Evolutionary conservation across 2,797 vertebrate species (phyloP).

Genomic region (Lindbergichthys nudifrons): DNA sequence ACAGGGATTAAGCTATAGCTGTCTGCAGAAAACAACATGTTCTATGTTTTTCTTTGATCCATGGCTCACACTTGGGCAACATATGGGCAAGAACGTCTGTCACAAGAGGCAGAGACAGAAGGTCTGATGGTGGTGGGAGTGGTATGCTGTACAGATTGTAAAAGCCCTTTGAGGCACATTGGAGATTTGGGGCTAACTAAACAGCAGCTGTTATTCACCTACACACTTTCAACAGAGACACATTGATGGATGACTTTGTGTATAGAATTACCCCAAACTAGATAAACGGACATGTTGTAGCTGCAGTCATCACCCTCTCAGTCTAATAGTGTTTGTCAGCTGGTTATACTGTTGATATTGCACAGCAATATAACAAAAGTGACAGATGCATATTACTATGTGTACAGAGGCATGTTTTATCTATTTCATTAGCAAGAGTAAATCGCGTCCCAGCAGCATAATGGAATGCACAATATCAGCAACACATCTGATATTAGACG

Average conservation of each 20-base stretch:
- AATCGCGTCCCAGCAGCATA: background rate
- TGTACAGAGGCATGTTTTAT: conserved; percentile 6
- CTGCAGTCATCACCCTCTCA: conserved; percentile 10
- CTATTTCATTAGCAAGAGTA: conserved; percentile 2
- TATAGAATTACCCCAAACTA: conserved; percentile 3
- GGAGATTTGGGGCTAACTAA: background rate
- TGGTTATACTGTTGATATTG: conserved; percentile 12
- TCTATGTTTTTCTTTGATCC: conserved; percentile 11
- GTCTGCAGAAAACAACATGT: conserved; percentile 13
- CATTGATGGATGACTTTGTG: background rate
- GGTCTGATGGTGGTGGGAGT: background rate
- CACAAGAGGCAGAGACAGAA: conserved; percentile 18
- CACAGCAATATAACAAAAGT: conserved; percentile 2
- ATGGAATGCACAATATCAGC: conserved; percentile 5
- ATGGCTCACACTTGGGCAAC: conserved; percentile 14
- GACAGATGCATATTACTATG: too few species aligned
- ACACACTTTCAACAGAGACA: background rate
- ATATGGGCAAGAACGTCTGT: conserved; percentile 29
- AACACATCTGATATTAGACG: conserved; percentile 16
- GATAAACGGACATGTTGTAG: conserved; percentile 1
- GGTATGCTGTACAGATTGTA: conserved; percentile 15
- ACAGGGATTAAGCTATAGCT: conserved; percentile 7
- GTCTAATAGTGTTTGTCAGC: background rate
- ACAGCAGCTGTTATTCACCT: background rate
- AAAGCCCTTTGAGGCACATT: conserved; percentile 2